phyloP scores from a whole-genome alignment of 1,140 invertebrate genomes.

The Drosophila carrolli region DNA sequence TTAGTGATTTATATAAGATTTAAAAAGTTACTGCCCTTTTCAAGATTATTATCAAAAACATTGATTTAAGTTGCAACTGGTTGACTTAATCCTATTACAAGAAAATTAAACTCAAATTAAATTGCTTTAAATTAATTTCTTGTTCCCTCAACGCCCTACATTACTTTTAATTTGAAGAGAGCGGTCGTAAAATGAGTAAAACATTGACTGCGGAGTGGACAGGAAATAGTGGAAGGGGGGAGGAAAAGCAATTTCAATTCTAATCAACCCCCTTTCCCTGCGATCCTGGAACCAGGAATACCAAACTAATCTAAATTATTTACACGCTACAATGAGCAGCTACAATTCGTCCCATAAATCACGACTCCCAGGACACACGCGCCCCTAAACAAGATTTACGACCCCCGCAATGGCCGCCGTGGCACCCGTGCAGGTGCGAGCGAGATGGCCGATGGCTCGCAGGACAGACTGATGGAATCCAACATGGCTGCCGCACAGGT shows the following conservation, averaged over 20 bases:
- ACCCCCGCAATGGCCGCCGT: conserved; percentile 48
- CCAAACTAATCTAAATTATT: conserved; percentile 81
- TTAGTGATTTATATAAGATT: neutral
- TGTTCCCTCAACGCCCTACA: neutral
- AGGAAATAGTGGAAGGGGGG: neutral
- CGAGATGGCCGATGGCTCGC: conserved; percentile 58
- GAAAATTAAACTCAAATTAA: conserved; percentile 9
- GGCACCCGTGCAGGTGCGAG: conserved; percentile 44
- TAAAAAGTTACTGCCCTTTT: neutral
- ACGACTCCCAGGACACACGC: conserved; percentile 82
- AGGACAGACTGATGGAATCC: conserved; percentile 78
- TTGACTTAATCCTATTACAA: neutral
- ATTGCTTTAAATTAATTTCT: conserved; percentile 17
- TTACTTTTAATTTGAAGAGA: conserved; percentile 34
- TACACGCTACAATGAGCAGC: conserved; percentile 81
- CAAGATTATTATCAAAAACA: neutral
- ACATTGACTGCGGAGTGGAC: conserved; percentile 30
- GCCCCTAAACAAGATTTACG: conserved; percentile 81
- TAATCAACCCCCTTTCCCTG: conserved; percentile 50
- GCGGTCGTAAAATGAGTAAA: conserved; percentile 42
- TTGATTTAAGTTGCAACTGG: neutral
- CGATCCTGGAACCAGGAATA: conserved; percentile 43
- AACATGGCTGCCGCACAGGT: conserved; percentile 82
- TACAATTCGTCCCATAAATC: conserved; percentile 81
- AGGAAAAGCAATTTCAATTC: conserved; percentile 53